Base-by-base conservation (phyloP, 1,140 invertebrate species). In the Melanaphis sacchari region DNA sequence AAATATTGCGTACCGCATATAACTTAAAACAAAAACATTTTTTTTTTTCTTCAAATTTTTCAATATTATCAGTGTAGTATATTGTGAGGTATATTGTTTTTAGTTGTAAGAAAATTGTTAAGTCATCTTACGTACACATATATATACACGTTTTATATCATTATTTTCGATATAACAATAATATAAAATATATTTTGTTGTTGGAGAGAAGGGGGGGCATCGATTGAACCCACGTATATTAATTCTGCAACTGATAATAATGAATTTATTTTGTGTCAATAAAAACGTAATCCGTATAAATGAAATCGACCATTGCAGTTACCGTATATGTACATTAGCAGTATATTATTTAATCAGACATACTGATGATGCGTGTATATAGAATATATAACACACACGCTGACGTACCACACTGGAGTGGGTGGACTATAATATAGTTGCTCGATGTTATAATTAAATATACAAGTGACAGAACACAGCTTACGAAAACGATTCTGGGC, bases 391-490 rank as follows among this genome's bases (percentile, higher is more conserved):
- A 76, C 15, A 76, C 15, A 76, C 59, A 76, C 59, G 31, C 59
- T 76, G 59, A 76, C 59, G 59, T 76, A 76, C 59, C 15, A n/a
- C 31, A 41, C 38, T 84, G 38, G 82, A 40, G 82, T 84, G 82
- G 82, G 82, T 84, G 38, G 38, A 84, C 38, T 82, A 40, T 82
- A 82, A 26, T 38, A 82, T 38, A 38, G 76, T 82, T 82, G 36
- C 38, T 22, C 38, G 84, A 87, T 87, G 40, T 87, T 87, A 87
- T 87, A 87, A 87, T 87, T 87, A 87, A 87, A 87, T 87, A n/a
- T 43, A 87, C 40, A 87, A 43, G 40, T 87, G 82, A 84, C 82
- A 84, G 82, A 84, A 84, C 36, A 40, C 82, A 84, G 82, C 82
- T 84, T 40, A 84, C 38, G 24, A 84, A 84, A 84, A 84, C 82